phyloP scores from a whole-genome alignment of 2,113 vertebrate genomes.

The Cephalopterus ornatus region DNA sequence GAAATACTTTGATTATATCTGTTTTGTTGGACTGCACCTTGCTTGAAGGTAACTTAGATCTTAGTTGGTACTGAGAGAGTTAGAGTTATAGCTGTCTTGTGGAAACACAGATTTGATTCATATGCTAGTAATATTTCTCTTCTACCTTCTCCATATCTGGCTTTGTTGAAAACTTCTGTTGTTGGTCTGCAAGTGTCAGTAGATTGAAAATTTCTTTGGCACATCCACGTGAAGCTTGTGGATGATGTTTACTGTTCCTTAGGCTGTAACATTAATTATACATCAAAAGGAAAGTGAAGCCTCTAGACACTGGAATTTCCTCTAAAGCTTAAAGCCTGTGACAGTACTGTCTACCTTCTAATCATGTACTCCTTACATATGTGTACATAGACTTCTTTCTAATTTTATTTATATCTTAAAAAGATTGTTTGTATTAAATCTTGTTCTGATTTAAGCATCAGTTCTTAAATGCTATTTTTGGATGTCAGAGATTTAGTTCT shows the following conservation, averaged over 20 bases:
- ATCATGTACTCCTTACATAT: background rate
- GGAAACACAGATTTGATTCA: background rate
- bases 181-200: background rate
- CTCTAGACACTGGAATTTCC: background rate
- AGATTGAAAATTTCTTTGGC: background rate
- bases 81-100: background rate
- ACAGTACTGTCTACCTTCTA: background rate
- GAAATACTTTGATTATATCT: background rate
- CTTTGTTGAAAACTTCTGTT: background rate
- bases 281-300: background rate
- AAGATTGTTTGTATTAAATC: background rate
- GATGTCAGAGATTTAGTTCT: background rate
- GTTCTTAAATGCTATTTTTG: background rate
- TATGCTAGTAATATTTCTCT: background rate
- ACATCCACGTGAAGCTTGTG: background rate
- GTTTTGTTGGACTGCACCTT: background rate
- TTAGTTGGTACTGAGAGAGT: background rate
- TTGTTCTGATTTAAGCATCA: background rate
- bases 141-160: background rate
- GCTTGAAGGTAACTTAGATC: background rate
- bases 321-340: background rate
- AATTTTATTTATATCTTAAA: background rate
- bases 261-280: background rate
- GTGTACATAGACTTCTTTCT: background rate
- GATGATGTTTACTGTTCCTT: background rate